Base-by-base conservation (phyloP, 1,140 invertebrate genomes). In the Sycobia sp. region DNA sequence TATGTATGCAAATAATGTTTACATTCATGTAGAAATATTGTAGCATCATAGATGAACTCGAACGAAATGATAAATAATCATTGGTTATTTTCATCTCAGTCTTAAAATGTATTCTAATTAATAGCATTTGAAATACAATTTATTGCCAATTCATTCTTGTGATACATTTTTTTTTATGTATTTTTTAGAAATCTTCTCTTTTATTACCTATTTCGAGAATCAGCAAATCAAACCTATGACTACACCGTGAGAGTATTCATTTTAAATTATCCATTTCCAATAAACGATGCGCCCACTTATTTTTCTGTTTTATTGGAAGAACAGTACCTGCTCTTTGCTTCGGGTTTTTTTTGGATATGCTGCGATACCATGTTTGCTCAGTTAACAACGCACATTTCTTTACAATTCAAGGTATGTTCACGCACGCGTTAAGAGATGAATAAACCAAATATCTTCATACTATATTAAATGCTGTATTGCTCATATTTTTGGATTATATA, bases 281-380 rank as follows among this genome's bases (percentile, higher is more conserved):
- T 49, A 49, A 49, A 20, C 18, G 18, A 32, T 32, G 8, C n/a
- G 4, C 11, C 4, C 7, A 29, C 18, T 29, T 49, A 49, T 16
- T 8, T n/a, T n/a, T 32, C 16, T 10, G 27, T 49, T 32, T n/a
- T 49, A 9, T 7, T 49, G 14, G 47, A 49, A 32, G 47, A 49
- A 49, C 14, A n/a, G 10, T 49, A 16, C 13, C 7, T 49, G 9
- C 18, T 29, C 16, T 49, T 29, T 49, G 14, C 8, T 32, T 27
- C 25, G 8, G 27, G 9, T 29, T 29, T 49, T 16, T n/a, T 16
- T 16, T 49, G 47, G 47, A 22, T 32, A 16, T 49, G 47, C 8
- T 27, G 47, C 10, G 47, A 49, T 49, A 49, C 47, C 18, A n/a
- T 49, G 14, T 49, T 49, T n/a, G 47, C 27, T 49, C 47, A 49